phyloP scores from a whole-genome alignment of 2,797 vertebrate genomes.

The Leptoclinus maculatus region DNA sequence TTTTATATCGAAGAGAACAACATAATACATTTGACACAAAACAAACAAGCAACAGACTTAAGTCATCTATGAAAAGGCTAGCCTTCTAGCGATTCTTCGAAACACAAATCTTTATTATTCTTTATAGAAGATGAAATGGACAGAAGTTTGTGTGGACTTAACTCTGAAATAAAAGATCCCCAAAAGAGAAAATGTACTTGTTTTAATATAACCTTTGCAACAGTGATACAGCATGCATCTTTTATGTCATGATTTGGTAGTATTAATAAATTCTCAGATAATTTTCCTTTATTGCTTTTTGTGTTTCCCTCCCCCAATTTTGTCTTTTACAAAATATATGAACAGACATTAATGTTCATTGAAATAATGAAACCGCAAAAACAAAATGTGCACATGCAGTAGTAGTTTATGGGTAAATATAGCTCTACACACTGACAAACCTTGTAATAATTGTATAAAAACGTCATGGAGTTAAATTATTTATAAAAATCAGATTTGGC shows the following conservation, averaged over 20 bases:
- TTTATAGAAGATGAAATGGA: background rate
- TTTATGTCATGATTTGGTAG: background rate
- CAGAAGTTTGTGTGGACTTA: background rate
- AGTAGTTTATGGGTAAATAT: background rate
- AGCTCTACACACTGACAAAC: background rate
- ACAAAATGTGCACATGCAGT: background rate
- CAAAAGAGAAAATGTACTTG: background rate
- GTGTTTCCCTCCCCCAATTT: background rate
- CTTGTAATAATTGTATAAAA: background rate
- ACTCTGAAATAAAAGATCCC: background rate
- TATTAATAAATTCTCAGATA: background rate
- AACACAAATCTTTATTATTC: background rate
- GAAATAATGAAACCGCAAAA: background rate
- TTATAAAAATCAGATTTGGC: background rate
- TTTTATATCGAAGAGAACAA: background rate
- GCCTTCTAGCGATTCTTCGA: background rate
- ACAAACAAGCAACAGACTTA: background rate
- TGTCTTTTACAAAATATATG: background rate
- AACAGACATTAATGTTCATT: background rate
- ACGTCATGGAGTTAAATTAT: too few species aligned
- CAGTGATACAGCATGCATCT: background rate
- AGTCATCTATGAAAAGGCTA: background rate
- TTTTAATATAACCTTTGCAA: constrained; percentile 14
- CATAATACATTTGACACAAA: background rate
- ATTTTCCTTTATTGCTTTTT: constrained; percentile 3